These are phyloP conservation scores for Orthosia incerta DNA, from an alignment of 2,888 invertebrate genomes.

Conservation along the genomic window DNA sequence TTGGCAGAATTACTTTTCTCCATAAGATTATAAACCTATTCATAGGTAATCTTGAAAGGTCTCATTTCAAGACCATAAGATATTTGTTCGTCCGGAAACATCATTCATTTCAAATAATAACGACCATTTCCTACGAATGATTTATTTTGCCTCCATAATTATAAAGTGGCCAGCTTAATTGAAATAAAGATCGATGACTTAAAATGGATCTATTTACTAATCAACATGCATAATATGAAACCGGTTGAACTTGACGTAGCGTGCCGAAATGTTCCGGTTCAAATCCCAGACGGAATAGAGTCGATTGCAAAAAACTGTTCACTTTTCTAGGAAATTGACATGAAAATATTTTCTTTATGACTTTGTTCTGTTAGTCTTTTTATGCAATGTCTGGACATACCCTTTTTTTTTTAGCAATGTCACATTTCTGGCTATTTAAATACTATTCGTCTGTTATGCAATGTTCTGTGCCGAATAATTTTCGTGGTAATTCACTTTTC, in stretches of 20 bases:
- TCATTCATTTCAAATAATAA: background rate
- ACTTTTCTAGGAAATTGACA: slow-evolving; percentile 13
- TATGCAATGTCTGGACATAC: background rate
- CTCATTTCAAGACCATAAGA: too few relatives aligned
- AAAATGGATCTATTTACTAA: slow-evolving; percentile 36
- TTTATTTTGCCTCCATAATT: slow-evolving; percentile 13
- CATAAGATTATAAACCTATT: too few relatives aligned
- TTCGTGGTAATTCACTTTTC: slow-evolving; percentile 18
- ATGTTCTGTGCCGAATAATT: background rate
- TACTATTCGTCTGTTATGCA: too few relatives aligned
- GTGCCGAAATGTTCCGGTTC: slow-evolving; percentile 54
- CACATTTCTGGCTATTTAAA: slow-evolving; percentile 7
- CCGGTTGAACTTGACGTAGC: slow-evolving; percentile 42
- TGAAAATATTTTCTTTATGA: slow-evolving; percentile 3
- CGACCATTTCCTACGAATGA: background rate
- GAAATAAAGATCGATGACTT: slow-evolving; percentile 35
- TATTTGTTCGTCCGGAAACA: background rate
- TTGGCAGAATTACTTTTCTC: too few relatives aligned
- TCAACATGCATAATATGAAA: slow-evolving; percentile 35
- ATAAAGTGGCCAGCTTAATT: slow-evolving; percentile 12
- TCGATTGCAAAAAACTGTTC: slow-evolving; percentile 28
- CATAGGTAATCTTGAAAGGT: too few relatives aligned
- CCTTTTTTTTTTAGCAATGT: background rate
- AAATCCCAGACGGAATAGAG: slow-evolving; percentile 33
- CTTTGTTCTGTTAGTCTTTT: background rate